These are phyloP conservation scores for Fragum fragum DNA, from an alignment of 2,888 invertebrate species.

Conservation along the genomic window DNA sequence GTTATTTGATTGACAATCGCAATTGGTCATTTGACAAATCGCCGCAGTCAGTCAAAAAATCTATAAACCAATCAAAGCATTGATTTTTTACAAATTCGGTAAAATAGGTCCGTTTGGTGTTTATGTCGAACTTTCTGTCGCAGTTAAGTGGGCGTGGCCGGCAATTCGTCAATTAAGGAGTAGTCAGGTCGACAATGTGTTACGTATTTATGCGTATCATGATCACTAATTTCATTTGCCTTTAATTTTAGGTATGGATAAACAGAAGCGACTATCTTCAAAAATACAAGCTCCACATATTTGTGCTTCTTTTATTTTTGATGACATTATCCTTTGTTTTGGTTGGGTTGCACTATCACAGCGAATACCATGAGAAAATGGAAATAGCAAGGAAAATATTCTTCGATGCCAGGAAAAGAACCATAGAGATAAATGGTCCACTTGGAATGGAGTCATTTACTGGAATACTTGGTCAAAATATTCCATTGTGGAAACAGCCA, in stretches of 20 bases:
- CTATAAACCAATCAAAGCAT: too few species aligned
- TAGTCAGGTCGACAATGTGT: too few species aligned
- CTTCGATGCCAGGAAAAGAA: constrained; percentile 72
- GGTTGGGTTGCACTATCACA: constrained; percentile 77
- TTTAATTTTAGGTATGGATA: constrained; percentile 69
- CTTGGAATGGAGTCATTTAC: constrained; percentile 59
- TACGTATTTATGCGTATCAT: too few species aligned
- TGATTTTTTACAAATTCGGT: too few species aligned
- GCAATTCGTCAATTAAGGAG: too few species aligned
- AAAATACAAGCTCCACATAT: constrained; percentile 76
- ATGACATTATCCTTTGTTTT: constrained; percentile 74
- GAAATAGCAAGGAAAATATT: constrained; percentile 75
- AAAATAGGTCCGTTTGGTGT: too few species aligned
- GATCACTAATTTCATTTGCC: not conserved
- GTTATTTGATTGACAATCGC: too few species aligned
- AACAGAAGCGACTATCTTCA: constrained; percentile 65
- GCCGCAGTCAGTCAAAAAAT: too few species aligned
- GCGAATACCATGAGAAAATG: constrained; percentile 67
- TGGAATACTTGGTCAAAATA: constrained; percentile 70
- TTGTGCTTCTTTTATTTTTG: constrained; percentile 76
- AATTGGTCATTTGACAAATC: too few species aligned
- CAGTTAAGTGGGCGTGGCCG: too few species aligned
- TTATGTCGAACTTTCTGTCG: too few species aligned
- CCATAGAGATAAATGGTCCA: constrained; percentile 65
- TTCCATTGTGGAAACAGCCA: constrained; percentile 79